Conservation (phyloP, 2,113 vertebrate species). For the Callionymus lyra region DNA sequence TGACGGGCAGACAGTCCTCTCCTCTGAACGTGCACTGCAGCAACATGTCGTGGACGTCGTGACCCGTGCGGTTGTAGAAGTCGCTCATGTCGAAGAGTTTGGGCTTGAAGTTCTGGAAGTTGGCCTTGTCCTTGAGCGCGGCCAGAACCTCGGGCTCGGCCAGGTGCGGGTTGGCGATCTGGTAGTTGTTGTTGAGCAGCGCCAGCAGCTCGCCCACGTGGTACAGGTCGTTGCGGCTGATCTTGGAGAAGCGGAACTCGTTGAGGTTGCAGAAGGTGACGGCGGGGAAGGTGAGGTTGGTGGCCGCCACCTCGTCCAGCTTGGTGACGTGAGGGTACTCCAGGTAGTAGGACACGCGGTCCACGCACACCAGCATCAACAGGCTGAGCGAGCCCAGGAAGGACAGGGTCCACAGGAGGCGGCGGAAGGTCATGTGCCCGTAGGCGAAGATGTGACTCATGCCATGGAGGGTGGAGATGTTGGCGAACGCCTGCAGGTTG, state of each 20-base stretch:
- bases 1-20: constrained; percentile 62
- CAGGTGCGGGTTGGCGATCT: constrained; percentile 74
- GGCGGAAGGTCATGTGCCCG: constrained; percentile 76
- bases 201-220: constrained; percentile 80
- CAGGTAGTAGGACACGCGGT: constrained; percentile 77
- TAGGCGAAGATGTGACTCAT: constrained; percentile 82
- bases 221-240: constrained; percentile 81
- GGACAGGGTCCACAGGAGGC: constrained; percentile 75
- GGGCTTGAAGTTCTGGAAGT: constrained; percentile 79
- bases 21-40: constrained; percentile 81
- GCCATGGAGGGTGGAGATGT: constrained; percentile 79
- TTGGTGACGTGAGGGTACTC: constrained; percentile 75
- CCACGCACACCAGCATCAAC: constrained; percentile 74
- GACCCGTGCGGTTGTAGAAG: constrained; percentile 82
- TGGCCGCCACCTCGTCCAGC: constrained; percentile 72
- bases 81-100: constrained; percentile 85
- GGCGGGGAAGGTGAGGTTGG: constrained; percentile 80
- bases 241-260: constrained; percentile 79
- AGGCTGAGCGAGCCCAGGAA: constrained; percentile 75
- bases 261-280: constrained; percentile 86
- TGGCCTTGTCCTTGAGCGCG: constrained; percentile 76
- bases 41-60: constrained; percentile 80
- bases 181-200: constrained; percentile 74
- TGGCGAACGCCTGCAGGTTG: constrained; percentile 77
- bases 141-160: constrained; percentile 75